Base-by-base conservation (phyloP, 2,797 vertebrate genomes). In the Rhodeus uyekii region DNA sequence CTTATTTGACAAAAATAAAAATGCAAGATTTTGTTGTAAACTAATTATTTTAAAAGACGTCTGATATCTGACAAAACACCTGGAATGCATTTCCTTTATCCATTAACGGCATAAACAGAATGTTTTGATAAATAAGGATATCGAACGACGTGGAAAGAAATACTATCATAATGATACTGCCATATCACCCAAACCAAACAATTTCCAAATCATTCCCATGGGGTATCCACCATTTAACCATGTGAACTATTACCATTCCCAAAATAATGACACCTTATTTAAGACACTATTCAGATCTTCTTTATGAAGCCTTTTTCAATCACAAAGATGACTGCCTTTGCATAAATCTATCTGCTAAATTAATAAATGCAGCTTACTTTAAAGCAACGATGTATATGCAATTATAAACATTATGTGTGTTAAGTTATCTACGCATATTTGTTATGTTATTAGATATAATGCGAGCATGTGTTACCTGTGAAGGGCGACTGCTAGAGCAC, bases 401-500 rank as follows among this genome's bases (percentile, higher is more conserved):
- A 48, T 9, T 46, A 46, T 10, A 32, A 29, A 32, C 2, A 46
- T 32, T 16, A 18, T 72, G 10, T 7, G 18, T 32, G 18, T 9
- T 12, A 5, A 46, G 8, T 7, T 32, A 6, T 32, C 27, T 0
- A 69, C 4, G 18, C n/a, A 19, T 3, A 10, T 14, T 2, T 67
- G 34, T 27, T 27, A 2, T 9, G 3, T 29, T 39, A 48, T 72
- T 2, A 34, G 19, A 50, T 48, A 12, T 39, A 67, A 75, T 4
- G 18, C 14, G 39, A 10, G 29, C 29, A 53, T 71, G n/a, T n/a
- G n/a, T n/a, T 84, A 86, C 86, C 82, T 63, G 76, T 44, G 22
- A 73, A 68, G 48, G 38, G 38, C 14, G 34, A 53, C 42, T 83
- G 84, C 82, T 81, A 86, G 8, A 86, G 80, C 42, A 64, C 77